Evolutionary conservation across 2,888 invertebrate genomes (phyloP), one percentile per base, ranked within the genome.

Genomic region (Tanypteryx hageni): DNA sequence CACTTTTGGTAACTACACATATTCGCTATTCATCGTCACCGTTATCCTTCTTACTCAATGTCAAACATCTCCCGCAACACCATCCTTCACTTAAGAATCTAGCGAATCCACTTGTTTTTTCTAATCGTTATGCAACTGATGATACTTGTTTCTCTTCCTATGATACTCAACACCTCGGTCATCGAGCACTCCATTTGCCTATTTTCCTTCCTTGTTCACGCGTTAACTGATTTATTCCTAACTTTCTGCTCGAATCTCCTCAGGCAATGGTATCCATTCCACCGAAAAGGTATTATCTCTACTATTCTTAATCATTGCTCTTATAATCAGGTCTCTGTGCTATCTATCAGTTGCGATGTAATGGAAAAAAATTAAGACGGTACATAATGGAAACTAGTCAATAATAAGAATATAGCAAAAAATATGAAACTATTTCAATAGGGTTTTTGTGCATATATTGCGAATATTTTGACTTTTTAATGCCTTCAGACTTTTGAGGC

Each of bases 41-140:
- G 76, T 76, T 76, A 76, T 76, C 76, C 76, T 76, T 76, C 76
- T 76, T 76, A 76, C 76, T 76, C 76, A 76, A 76, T 27, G 76
- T 76, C 76, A 10, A 76, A 76, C 76, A 22, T 22, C 76, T 76
- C 22, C 68, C 68, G 7, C 22, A n/a, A 18, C 68, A 68, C 18
- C 68, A 18, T 68, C 18, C 11, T n/a, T 22, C 68, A 18, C 68
- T 68, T 4, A 68, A 10, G 22, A 68, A 68, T 68, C 68, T n/a
- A 8, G n/a, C 3, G n/a, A 68, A 68, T 0, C 76, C 76, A 27
- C 76, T 76, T 76, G 13, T 76, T 76, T 27, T 76, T 76, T 27
- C 76, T 44, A 5, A 76, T 76, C 76, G 13, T 76, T 76, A 76
- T 76, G 76, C 76, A 76, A 76, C 27, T 76, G 13, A 22, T 22